Percentiles rank a stretch among this genome's conserved stretches.
phyloP scores from a whole-genome alignment of 2,888 invertebrate species.

The Trichopria drosophilae region DNA sequence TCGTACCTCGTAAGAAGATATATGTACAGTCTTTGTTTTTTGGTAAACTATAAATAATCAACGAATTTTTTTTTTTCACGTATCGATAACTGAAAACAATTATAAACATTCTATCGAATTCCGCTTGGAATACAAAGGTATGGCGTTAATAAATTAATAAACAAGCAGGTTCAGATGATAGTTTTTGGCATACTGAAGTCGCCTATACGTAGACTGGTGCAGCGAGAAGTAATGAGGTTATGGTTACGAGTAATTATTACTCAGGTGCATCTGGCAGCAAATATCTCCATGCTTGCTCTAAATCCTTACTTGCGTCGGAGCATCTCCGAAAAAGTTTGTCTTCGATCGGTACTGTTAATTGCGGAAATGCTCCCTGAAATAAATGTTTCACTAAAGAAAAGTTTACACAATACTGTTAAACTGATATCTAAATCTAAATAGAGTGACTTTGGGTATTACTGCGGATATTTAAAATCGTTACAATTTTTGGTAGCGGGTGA shows the following conservation, averaged over 20 bases:
- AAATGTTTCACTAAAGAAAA: not conserved
- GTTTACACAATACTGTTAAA: not conserved
- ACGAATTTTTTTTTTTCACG: conserved; percentile 15
- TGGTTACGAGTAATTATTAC: conserved; percentile 36
- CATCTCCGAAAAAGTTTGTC: conserved; percentile 55
- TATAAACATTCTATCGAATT: too few species aligned
- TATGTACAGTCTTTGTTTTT: conserved; percentile 31
- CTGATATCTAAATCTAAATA: not conserved
- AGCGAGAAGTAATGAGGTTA: conserved; percentile 26
- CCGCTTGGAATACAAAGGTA: too few species aligned
- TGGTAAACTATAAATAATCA: conserved; percentile 32
- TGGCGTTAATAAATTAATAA: too few species aligned
- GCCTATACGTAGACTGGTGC: conserved; percentile 21
- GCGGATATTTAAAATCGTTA: conserved; percentile 3
- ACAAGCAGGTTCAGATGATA: too few species aligned
- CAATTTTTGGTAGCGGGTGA: not conserved
- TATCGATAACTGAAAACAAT: too few species aligned
- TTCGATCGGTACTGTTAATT: conserved; percentile 51
- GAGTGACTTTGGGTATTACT: not conserved
- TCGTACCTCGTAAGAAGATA: conserved; percentile 28
- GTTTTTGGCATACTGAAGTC: conserved; percentile 17
- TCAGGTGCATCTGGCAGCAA: conserved; percentile 50
- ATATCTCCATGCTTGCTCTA: conserved; percentile 55
- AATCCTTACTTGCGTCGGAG: conserved; percentile 50
- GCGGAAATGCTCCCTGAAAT: conserved; percentile 53